Percentiles rank a stretch among this genome's conserved stretches.
These are phyloP conservation scores for Aegotheles bennettii DNA, from an alignment of 2,113 vertebrate genomes.

Conservation along the genomic window DNA sequence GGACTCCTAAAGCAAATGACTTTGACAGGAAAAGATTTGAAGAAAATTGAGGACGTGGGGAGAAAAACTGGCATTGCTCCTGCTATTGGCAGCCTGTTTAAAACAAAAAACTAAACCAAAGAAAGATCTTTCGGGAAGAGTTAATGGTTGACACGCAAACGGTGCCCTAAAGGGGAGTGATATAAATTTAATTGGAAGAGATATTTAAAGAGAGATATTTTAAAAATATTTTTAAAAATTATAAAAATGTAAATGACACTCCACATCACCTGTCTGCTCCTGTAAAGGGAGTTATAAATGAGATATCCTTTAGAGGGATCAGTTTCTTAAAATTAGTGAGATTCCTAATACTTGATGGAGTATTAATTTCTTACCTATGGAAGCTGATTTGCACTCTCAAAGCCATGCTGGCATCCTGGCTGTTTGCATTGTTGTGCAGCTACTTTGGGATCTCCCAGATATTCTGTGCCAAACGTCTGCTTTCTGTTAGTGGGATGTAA, in stretches of 20 bases:
- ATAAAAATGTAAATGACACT: not conserved
- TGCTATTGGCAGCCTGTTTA: not conserved
- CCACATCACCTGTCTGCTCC: not conserved
- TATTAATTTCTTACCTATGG: fast-evolving
- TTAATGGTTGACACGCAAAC: not conserved
- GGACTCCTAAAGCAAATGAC: conserved; percentile 18
- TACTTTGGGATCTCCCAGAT: not conserved
- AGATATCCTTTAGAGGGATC: not conserved
- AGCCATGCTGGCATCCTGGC: not conserved
- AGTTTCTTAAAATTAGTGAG: not conserved
- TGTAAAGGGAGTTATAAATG: not conserved
- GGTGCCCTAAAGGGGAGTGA: not conserved
- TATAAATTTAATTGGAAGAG: not conserved
- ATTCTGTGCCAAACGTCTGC: not conserved
- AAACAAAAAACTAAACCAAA: not conserved
- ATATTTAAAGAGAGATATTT: not conserved
- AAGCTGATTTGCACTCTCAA: not conserved
- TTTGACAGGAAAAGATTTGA: not conserved
- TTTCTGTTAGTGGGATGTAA: not conserved
- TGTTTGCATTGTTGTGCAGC: not conserved
- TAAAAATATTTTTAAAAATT: fast-evolving
- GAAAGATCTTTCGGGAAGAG: not conserved
- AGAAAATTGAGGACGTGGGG: not conserved
- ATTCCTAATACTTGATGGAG: not conserved
- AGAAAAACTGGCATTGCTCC: not conserved